Evolutionary conservation across 2,888 invertebrate species (phyloP).

Genomic region (Nemoura dubitans): DNA sequence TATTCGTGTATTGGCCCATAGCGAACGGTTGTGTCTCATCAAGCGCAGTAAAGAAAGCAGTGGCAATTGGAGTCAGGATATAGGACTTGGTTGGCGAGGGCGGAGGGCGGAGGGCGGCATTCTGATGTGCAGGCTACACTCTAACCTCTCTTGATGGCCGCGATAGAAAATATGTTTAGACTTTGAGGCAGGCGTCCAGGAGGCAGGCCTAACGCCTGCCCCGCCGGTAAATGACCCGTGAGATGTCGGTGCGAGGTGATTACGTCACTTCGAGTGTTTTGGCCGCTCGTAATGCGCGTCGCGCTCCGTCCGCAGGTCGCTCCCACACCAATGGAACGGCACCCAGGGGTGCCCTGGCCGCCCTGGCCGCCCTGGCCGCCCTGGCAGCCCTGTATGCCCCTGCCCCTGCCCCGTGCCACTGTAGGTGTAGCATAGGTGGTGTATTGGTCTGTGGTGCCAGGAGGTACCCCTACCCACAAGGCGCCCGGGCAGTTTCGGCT

Average conservation of each 20-base stretch:
- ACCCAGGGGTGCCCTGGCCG: background rate
- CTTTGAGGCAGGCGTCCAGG: too few relatives aligned
- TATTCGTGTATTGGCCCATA: background rate
- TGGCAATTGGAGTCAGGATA: background rate
- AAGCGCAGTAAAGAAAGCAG: background rate
- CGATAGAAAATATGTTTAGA: background rate
- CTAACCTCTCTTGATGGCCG: background rate
- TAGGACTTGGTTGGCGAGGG: background rate
- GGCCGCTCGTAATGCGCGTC: background rate
- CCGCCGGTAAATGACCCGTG: background rate
- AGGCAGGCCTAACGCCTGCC: background rate
- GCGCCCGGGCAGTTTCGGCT: background rate
- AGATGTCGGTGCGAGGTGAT: slow-evolving; percentile 1
- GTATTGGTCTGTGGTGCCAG: too few relatives aligned
- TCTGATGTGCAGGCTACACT: background rate
- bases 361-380: too few relatives aligned
- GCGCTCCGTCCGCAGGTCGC: too few relatives aligned
- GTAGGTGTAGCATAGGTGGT: too few relatives aligned
- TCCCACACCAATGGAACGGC: background rate
- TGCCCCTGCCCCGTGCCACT: too few relatives aligned
- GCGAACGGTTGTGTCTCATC: background rate
- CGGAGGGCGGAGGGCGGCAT: background rate
- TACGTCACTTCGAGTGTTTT: slow-evolving; percentile 13
- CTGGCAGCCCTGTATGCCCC: too few relatives aligned
- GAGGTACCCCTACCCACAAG: too few relatives aligned